These are phyloP conservation scores for Rutilus rutilus DNA, from an alignment of 2,113 vertebrate species.

Conservation along the genomic window DNA sequence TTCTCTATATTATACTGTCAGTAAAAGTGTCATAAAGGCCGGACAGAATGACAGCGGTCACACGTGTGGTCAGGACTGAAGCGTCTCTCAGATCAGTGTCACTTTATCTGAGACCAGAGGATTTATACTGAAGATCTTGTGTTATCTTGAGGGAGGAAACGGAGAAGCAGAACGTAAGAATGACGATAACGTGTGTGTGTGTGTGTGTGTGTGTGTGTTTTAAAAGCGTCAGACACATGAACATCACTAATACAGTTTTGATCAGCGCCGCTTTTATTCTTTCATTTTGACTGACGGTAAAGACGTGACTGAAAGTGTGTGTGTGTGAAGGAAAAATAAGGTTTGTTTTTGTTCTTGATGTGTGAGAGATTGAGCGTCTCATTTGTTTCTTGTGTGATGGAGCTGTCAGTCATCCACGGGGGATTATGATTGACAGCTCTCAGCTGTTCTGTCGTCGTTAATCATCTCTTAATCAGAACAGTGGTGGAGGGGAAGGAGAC, in stretches of 20 bases:
- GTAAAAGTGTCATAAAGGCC: not conserved
- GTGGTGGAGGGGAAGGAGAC: not conserved
- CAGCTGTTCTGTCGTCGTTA: not conserved
- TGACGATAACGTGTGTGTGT: constrained; percentile 2
- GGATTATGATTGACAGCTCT: constrained; percentile 48
- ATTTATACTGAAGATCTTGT: not conserved
- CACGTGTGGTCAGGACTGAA: not conserved
- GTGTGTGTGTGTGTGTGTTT: not conserved
- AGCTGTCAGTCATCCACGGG: constrained; percentile 16
- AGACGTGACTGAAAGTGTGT: not conserved
- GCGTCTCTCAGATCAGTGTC: not conserved
- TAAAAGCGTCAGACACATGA: constrained; percentile 10
- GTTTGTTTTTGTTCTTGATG: not conserved
- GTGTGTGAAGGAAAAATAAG: not conserved
- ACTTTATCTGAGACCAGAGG: not conserved
- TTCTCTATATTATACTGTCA: not conserved
- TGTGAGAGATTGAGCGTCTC: not conserved
- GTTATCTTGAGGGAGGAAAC: not conserved
- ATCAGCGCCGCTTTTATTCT: constrained; percentile 26
- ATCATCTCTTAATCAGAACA: constrained; percentile 54
- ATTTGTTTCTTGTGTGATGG: constrained; percentile 17
- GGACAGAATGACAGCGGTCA: not conserved
- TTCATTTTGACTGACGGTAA: not conserved
- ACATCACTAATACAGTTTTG: constrained; percentile 6
- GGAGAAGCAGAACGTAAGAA: not conserved